Base-by-base conservation (phyloP, 2,888 invertebrate genomes). In the Drosophila hamatofila region DNA sequence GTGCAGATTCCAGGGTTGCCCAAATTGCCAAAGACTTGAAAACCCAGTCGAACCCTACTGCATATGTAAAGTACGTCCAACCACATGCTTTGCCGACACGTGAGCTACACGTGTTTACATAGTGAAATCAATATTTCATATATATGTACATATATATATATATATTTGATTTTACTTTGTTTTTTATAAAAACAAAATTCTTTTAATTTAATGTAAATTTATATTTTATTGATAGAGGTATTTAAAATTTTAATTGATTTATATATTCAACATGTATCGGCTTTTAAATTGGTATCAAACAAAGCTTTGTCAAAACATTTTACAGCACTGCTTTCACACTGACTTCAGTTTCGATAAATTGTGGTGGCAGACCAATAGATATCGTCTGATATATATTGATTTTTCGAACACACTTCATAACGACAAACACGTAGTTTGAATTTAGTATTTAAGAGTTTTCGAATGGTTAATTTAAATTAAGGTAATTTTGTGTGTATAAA, bases 361-460 rank as follows among this genome's bases (percentile, higher is more conserved):
- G 67, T 77, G 77, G 78, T 18, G 81, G 78, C 37, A 11, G 11
- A 0, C 18, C 67, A 56, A 78, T 80, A 59, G 7, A 9, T 49
- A 41, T 35, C 46, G 33, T 48, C 57, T n/a, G 16, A 42, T 11
- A 39, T 46, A 52, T 81, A 81, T 80, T 80, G 81, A 80, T 81
- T 80, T 80, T 80, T 71, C 79, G 79, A 80, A 56, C 52, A 69
- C 59, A 73, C 72, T 63, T 69, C 72, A 69, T 86, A 87, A 88
- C 84, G 84, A 85, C 89, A 84, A 84, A 87, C 88, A 73, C 33
- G 46, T 66, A 72, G 89, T 85, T 85, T 84, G 85, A 89, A 89
- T 72, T 78, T 81, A 89, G 76, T 6, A 58, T 49, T 69, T 75
- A 79, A 79, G 74, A 75, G 62, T 58, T 61, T 63, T 84, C 75